Evolutionary conservation across 2,797 vertebrate genomes (phyloP).

Genomic region (Bradypus variegatus): DNA sequence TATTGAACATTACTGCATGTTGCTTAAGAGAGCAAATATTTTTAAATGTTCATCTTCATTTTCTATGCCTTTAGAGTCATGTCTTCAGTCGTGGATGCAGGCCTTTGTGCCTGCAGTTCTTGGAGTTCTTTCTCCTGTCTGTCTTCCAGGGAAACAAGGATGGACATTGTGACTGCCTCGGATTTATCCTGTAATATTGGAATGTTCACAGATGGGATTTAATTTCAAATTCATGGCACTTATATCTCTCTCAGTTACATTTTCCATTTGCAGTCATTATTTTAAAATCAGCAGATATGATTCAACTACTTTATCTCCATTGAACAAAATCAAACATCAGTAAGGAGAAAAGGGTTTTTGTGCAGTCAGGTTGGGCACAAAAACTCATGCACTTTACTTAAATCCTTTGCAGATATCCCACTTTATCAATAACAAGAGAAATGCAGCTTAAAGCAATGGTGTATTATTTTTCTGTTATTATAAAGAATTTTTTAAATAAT

Average conservation of each 20-base stretch:
- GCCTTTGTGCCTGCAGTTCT: not conserved
- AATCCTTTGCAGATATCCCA: not conserved
- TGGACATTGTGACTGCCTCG: not conserved
- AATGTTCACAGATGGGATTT: not conserved
- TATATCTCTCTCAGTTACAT: not conserved
- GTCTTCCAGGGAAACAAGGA: not conserved
- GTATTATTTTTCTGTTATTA: constrained; percentile 14
- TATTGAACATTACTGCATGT: not conserved
- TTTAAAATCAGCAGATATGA: not conserved
- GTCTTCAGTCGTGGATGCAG: not conserved
- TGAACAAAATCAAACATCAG: not conserved
- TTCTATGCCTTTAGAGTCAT: not conserved
- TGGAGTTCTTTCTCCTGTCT: not conserved
- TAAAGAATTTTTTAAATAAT: not conserved
- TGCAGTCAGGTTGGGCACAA: not conserved
- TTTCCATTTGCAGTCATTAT: not conserved
- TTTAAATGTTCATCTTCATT: not conserved
- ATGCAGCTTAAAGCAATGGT: not conserved
- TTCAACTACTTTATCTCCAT: not conserved
- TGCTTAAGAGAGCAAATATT: not conserved
- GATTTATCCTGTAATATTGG: not conserved
- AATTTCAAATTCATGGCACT: not conserved
- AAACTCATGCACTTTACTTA: not conserved
- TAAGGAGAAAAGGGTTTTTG: not conserved
- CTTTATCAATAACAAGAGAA: not conserved